Evolutionary conservation across 1,140 invertebrate species (phyloP), one percentile per base, ranked within the genome.

Genomic region (Eupristina koningsbergeri): DNA sequence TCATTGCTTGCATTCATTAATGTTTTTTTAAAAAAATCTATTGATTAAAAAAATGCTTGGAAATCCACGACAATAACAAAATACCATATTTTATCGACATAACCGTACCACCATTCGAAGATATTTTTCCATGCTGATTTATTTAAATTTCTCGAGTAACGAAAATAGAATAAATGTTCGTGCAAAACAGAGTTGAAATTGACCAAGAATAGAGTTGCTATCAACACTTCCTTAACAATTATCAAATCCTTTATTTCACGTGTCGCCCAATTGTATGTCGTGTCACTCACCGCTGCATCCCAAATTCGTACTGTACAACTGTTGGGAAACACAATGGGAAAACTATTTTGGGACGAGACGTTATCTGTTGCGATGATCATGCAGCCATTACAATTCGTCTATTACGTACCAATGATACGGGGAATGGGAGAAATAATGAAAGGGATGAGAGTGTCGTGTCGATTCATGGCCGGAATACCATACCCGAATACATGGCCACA

Each of bases 181-280:
- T n/a, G n/a, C n/a, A n/a, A n/a, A n/a, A n/a, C n/a, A n/a, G n/a
- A n/a, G n/a, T n/a, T n/a, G n/a, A n/a, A n/a, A n/a, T n/a, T n/a
- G n/a, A n/a, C n/a, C 8, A 11, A 13, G 29, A 31, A 11, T 17
- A 39, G 3, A 39, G 0, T 36, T 15, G 17, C n/a, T 15, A 19
- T 34, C 22, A 75, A 50, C 47, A 75, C 45, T 75, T 63, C 53
- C 71, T 74, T 64, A 64, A 53, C 73, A 83, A 86, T 89, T 87
- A 88, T 89, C 88, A 83, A 79, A 69, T 67, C 69, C 58, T 81
- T 41, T 11, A 17, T 47, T 58, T 15, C 31, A 69, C 29, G 3
- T 69, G n/a, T 6, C 6, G 1, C 3, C 29, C 34, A 69, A 22
- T 31, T 22, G 64, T 15, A n/a, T 11, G 36, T 5, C n/a, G 9